phyloP scores from a whole-genome alignment of 2,113 vertebrate genomes.

The Nematolebias whitei region DNA sequence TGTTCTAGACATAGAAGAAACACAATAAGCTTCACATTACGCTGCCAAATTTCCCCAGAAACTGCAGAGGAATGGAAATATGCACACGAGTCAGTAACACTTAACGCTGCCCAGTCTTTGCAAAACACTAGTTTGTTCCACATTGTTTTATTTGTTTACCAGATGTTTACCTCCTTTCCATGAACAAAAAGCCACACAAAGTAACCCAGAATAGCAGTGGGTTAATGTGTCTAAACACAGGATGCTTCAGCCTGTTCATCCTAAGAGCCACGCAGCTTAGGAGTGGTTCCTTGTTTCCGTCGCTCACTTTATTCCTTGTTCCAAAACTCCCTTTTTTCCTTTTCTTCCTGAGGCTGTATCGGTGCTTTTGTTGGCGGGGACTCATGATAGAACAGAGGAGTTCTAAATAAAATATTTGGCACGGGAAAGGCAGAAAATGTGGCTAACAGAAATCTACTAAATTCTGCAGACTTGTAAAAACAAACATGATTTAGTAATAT shows the following conservation, averaged over 20 bases:
- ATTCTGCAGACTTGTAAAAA: conserved; percentile 66
- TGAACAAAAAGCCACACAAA: conserved; percentile 73
- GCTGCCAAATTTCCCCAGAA: conserved; percentile 64
- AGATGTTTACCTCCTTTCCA: conserved; percentile 57
- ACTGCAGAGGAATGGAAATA: conserved; percentile 47
- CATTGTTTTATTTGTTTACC: conserved; percentile 61
- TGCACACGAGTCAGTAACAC: conserved; percentile 42
- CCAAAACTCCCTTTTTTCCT: conserved; percentile 25
- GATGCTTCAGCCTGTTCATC: conserved; percentile 54
- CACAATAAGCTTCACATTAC: conserved; percentile 77
- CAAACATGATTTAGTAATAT: conserved; percentile 67
- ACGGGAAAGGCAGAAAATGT: conserved; percentile 50
- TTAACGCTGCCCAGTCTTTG: conserved; percentile 43
- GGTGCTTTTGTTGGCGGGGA: conserved; percentile 59
- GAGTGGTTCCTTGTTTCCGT: conserved; percentile 42
- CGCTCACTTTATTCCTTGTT: conserved; percentile 37
- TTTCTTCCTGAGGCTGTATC: conserved; percentile 42
- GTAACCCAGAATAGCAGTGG: conserved; percentile 63
- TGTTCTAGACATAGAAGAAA: conserved; percentile 65
- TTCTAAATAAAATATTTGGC: conserved; percentile 73
- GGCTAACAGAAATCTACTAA: conserved; percentile 31
- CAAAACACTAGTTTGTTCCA: conserved; percentile 39
- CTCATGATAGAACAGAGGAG: conserved; percentile 26
- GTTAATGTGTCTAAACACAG: conserved; percentile 66
- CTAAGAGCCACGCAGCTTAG: conserved; percentile 52